A percentile compares a stretch with the other conserved stretches of the same genome.
Evolutionary conservation across 2,113 vertebrate species (phyloP).

Genomic region (Calonectris borealis): DNA sequence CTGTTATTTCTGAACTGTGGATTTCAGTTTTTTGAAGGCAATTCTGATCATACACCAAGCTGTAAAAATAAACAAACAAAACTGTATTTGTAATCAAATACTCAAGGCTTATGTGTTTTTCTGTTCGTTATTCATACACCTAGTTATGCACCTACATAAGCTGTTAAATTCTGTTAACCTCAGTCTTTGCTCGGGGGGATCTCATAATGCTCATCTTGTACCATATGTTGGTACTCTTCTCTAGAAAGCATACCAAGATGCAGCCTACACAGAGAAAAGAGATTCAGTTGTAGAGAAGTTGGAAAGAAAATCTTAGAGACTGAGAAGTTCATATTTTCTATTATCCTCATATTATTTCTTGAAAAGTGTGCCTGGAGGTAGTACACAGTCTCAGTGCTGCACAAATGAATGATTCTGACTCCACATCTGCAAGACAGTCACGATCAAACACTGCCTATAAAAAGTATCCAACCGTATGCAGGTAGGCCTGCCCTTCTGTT

Average conservation of each 20-base stretch:
- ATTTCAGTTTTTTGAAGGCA: neutral
- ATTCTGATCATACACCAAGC: neutral
- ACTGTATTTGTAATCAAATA: neutral
- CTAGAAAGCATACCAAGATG: neutral
- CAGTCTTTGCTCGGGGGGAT: neutral
- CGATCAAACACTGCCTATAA: neutral
- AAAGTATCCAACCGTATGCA: neutral
- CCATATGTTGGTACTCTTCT: neutral
- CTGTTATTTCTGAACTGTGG: neutral
- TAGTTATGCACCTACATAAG: neutral
- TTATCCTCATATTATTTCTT: neutral
- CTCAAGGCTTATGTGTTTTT: neutral
- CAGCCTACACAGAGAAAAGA: neutral
- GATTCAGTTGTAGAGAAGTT: neutral
- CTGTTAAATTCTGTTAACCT: neutral
- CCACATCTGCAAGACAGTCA: accelerated
- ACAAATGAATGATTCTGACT: neutral
- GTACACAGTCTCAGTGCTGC: neutral
- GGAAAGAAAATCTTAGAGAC: neutral
- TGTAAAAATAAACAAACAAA: neutral
- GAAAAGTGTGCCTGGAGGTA: neutral
- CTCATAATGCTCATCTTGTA: neutral
- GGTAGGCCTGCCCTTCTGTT: neutral
- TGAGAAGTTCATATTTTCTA: accelerated
- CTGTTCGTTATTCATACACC: neutral